These are phyloP conservation scores for Cotesia congregata DNA, from an alignment of 2,888 invertebrate species.

Conservation along the genomic window DNA sequence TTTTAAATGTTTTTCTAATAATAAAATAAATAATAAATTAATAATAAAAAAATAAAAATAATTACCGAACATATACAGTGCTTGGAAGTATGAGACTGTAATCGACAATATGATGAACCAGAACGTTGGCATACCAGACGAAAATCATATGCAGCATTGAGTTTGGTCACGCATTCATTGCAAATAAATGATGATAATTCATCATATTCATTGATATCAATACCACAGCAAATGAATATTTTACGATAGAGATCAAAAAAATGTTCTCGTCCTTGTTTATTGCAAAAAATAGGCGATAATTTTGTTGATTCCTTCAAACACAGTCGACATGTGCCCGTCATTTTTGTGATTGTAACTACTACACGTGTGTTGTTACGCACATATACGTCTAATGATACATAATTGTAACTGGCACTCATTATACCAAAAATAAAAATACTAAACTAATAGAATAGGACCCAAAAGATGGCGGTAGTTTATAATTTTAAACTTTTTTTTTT, in stretches of 20 bases:
- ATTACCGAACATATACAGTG: not conserved
- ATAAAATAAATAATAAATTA: too few relatives aligned
- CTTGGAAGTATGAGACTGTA: not conserved
- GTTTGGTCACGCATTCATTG: not conserved
- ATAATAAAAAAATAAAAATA: not conserved
- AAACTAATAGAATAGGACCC: not conserved
- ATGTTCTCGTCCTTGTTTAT: not conserved
- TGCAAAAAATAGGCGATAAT: not conserved
- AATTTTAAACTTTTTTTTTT: not conserved
- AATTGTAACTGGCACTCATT: not conserved
- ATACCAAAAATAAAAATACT: not conserved
- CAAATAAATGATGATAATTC: not conserved
- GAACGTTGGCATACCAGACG: not conserved
- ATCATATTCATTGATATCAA: not conserved
- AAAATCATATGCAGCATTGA: not conserved
- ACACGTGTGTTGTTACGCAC: not conserved
- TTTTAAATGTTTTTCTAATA: too few relatives aligned
- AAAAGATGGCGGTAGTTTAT: not conserved
- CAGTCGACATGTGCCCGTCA: not conserved
- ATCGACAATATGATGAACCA: not conserved
- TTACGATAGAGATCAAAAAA: not conserved
- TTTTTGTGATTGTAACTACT: not conserved
- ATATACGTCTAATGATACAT: not conserved
- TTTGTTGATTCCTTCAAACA: not conserved
- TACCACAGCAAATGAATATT: not conserved